These are phyloP conservation scores for Carlito syrichta DNA, from an alignment of 2,113 vertebrate species.

Conservation along the genomic window DNA sequence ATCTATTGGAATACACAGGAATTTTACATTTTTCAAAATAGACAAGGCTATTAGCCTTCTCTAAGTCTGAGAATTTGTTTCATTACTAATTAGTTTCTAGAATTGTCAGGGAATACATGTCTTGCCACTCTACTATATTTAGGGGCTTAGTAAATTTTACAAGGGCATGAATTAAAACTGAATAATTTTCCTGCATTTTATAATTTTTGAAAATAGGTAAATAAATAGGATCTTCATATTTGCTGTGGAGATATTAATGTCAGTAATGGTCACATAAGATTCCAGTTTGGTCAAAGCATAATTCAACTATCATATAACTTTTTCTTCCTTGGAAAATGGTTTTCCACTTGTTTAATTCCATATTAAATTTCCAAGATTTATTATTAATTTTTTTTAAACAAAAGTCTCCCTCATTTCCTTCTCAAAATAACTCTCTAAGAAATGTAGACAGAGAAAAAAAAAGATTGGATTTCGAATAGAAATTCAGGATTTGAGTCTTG, in stretches of 20 bases:
- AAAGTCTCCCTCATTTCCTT: not conserved
- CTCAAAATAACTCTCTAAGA: not conserved
- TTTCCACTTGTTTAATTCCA: not conserved
- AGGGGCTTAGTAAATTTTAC: not conserved
- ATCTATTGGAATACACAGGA: conserved; percentile 7
- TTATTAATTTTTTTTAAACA: not conserved
- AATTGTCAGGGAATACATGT: conserved; percentile 16
- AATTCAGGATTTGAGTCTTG: not conserved
- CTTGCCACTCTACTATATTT: not conserved
- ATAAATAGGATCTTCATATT: not conserved
- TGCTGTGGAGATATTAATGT: not conserved
- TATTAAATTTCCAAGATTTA: not conserved
- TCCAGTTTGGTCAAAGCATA: not conserved
- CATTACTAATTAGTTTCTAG: conserved; percentile 43
- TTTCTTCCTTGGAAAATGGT: not conserved
- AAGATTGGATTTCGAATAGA: not conserved
- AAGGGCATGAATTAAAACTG: not conserved
- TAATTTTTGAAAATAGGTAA: not conserved
- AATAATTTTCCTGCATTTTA: not conserved
- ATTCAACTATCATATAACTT: accelerated
- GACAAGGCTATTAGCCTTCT: conserved; percentile 25
- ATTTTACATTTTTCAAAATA: conserved; percentile 50
- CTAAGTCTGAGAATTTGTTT: conserved; percentile 38
- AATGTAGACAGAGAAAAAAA: not conserved
- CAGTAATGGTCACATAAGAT: not conserved